phyloP scores from a whole-genome alignment of 2,888 invertebrate species.

The Standfussiana lucernea region DNA sequence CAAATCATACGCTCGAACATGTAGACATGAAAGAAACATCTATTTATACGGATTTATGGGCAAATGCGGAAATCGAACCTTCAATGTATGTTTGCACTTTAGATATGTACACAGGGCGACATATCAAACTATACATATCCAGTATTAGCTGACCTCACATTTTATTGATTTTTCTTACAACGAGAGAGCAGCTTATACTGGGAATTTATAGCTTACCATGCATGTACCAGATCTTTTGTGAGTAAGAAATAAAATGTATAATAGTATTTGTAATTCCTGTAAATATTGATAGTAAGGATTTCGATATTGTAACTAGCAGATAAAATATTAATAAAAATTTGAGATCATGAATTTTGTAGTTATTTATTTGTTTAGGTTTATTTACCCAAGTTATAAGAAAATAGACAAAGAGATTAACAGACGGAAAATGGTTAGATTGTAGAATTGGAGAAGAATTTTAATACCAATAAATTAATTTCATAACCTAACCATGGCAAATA shows the following conservation, averaged over 20 bases:
- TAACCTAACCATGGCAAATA: neutral
- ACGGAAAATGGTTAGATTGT: neutral
- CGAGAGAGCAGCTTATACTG: neutral
- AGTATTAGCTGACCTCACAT: neutral
- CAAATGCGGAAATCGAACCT: slow-evolving; percentile 52
- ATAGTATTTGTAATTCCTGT: slow-evolving; percentile 64
- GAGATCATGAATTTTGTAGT: slow-evolving; percentile 19
- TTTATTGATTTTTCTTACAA: neutral
- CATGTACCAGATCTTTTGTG: slow-evolving; percentile 30
- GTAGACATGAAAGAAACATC: slow-evolving; percentile 23
- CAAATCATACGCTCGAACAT: slow-evolving; percentile 50
- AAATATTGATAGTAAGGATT: slow-evolving; percentile 61
- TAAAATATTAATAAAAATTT: slow-evolving; percentile 57
- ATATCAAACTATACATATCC: neutral
- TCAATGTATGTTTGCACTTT: slow-evolving; percentile 42
- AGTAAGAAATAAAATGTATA: slow-evolving; percentile 52
- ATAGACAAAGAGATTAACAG: neutral
- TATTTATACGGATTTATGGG: slow-evolving; percentile 55
- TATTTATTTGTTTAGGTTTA: slow-evolving; percentile 9
- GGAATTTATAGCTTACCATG: neutral
- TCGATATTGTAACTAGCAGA: slow-evolving; percentile 63
- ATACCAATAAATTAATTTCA: neutral
- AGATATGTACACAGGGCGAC: slow-evolving; percentile 17
- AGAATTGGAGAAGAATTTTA: neutral
- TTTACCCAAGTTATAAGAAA: slow-evolving; percentile 7